Evolutionary conservation across 2,113 vertebrate species (phyloP).

Genomic region (Picathartes gymnocephalus): DNA sequence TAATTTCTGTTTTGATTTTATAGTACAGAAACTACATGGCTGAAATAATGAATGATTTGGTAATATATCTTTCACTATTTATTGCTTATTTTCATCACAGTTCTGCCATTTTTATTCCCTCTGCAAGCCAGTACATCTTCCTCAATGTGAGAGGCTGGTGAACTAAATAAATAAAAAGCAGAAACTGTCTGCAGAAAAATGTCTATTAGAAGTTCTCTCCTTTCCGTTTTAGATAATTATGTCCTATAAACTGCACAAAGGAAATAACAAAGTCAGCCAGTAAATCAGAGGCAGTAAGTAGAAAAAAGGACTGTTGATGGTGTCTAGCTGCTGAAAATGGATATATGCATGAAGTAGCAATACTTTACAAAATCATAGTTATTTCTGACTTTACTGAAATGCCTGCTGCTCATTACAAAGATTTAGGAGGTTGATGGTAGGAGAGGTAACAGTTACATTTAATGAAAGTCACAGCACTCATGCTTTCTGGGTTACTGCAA

Average conservation of each 20-base stretch:
- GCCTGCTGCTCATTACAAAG: conserved; percentile 17
- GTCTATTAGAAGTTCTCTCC: neutral
- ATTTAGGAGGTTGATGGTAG: conserved; percentile 31
- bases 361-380: neutral
- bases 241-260: conserved; percentile 10
- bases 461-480: neutral
- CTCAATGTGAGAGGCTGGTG: neutral
- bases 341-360: neutral
- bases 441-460: neutral
- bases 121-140: conserved; percentile 22
- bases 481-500: neutral
- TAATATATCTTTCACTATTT: conserved; percentile 26
- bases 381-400: conserved; percentile 27
- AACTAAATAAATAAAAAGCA: conserved; percentile 29
- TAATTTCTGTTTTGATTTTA: conserved; percentile 52
- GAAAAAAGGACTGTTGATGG: conserved; percentile 5
- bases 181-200: conserved; percentile 20
- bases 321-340: neutral
- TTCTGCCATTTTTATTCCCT: conserved; percentile 37
- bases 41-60: conserved; percentile 31
- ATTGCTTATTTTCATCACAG: conserved; percentile 25
- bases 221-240: conserved; percentile 27
- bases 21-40: neutral
- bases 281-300: conserved; percentile 34
- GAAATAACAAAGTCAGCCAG: conserved; percentile 36